Percentiles rank a stretch among this genome's conserved stretches.
Conservation (phyloP, 2,888 invertebrate genomes). For the Lamellibrachia satsuma region DNA sequence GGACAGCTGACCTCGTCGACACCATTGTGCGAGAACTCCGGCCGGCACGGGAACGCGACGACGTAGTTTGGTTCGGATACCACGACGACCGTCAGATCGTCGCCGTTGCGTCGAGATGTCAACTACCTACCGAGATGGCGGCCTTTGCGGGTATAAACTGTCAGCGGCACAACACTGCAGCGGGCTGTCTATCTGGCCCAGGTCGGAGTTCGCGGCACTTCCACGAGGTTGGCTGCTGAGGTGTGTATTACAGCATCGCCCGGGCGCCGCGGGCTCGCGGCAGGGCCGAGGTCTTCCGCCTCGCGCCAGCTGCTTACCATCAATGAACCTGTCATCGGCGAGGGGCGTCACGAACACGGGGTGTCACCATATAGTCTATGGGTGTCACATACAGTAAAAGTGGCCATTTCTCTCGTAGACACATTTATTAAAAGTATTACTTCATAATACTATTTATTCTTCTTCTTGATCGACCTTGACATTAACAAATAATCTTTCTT, state of each 20-base stretch:
- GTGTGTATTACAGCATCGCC: not conserved
- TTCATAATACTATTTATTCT: not conserved
- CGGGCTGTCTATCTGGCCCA: not conserved
- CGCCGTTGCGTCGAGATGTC: not conserved
- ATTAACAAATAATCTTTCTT: too few species aligned
- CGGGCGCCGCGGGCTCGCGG: not conserved
- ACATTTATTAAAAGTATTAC: not conserved
- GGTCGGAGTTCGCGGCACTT: not conserved
- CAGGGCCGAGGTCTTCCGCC: not conserved
- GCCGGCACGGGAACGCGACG: not conserved
- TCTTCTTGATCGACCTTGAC: too few species aligned
- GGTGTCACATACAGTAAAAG: not conserved
- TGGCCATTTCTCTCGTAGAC: not conserved
- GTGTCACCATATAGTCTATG: not conserved
- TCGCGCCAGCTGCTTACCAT: not conserved
- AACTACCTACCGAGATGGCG: not conserved
- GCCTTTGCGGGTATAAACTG: not conserved
- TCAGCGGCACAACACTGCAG: not conserved
- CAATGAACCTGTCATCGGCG: not conserved
- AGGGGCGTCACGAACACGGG: not conserved
- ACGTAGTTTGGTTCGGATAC: not conserved
- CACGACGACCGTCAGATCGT: not conserved
- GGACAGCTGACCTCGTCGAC: not conserved
- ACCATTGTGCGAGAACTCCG: constrained; percentile 10
- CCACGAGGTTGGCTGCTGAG: not conserved